Evolutionary conservation across 2,113 vertebrate genomes (phyloP).

Genomic region (Tetraodon nigroviridis): DNA sequence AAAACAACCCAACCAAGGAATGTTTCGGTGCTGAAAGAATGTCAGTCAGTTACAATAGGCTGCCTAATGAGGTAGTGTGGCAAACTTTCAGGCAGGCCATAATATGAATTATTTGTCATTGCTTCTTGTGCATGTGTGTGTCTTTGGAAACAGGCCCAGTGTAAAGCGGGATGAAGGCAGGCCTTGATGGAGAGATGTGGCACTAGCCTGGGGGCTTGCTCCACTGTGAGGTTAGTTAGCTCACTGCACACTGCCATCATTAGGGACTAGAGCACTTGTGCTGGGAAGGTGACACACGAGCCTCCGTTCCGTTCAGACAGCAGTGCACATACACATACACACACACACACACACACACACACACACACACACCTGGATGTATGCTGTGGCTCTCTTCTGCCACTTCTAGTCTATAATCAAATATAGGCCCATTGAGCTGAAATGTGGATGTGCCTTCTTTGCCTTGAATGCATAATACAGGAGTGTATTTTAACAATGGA

Average conservation of each 20-base stretch:
- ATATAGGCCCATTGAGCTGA: background rate
- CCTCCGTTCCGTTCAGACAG: conserved; percentile 50
- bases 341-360: conserved; percentile 49
- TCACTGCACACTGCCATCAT: conserved; percentile 76
- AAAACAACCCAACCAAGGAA: conserved; percentile 67
- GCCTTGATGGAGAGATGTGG: conserved; percentile 79
- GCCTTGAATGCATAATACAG: background rate
- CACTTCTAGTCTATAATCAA: background rate
- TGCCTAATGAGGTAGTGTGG: conserved; percentile 75
- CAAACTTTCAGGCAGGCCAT: conserved; percentile 75
- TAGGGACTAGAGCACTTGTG: conserved; percentile 70
- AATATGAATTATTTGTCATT: conserved; percentile 81
- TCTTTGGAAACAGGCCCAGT: conserved; percentile 70
- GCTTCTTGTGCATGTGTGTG: conserved; percentile 60
- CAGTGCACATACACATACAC: conserved; percentile 45
- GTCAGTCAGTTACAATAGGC: conserved; percentile 68
- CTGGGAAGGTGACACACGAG: conserved; percentile 72
- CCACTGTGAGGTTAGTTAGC: conserved; percentile 78
- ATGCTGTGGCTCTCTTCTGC: conserved; percentile 26
- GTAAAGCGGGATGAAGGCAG: conserved; percentile 78
- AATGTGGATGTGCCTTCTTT: background rate
- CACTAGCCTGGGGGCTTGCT: conserved; percentile 78
- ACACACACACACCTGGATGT: conserved; percentile 57
- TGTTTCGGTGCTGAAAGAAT: conserved; percentile 68
- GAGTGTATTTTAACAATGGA: conserved; percentile 1